phyloP scores from a whole-genome alignment of 2,888 invertebrate genomes.

The Diarsia rubi region DNA sequence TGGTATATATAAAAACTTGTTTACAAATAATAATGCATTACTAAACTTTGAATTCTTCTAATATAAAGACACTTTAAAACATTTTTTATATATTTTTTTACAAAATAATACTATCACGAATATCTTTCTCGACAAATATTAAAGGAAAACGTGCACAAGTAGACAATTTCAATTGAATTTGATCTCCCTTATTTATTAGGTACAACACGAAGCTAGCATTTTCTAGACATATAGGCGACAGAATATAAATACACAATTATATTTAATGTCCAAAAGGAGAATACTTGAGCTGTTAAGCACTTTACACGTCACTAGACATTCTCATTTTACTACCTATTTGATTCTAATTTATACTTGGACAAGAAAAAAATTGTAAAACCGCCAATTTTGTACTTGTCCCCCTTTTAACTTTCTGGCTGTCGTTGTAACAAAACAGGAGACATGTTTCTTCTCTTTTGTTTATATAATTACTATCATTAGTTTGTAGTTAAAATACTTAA shows the following conservation, averaged over 20 bases:
- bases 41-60: slow-evolving; percentile 30
- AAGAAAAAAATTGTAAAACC: slow-evolving; percentile 12
- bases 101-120: slow-evolving; percentile 65
- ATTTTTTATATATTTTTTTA: slow-evolving; percentile 39
- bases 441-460: not conserved
- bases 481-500: slow-evolving; percentile 15
- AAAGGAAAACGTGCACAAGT: slow-evolving; percentile 50
- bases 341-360: slow-evolving; percentile 8
- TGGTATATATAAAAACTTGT: not conserved
- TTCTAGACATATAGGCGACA: slow-evolving; percentile 81
- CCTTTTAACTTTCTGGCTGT: not conserved
- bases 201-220: slow-evolving; percentile 80
- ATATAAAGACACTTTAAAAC: slow-evolving; percentile 47
- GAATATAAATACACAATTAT: slow-evolving; percentile 66
- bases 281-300: slow-evolving; percentile 42
- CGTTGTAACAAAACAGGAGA: slow-evolving; percentile 14
- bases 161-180: slow-evolving; percentile 47
- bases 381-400: slow-evolving; percentile 22
- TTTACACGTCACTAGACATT: slow-evolving; percentile 10
- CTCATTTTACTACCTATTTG: slow-evolving; percentile 4
- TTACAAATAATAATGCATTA: slow-evolving; percentile 44
- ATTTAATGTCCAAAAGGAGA: slow-evolving; percentile 48
- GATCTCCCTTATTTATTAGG: slow-evolving; percentile 48
- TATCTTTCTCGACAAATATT: slow-evolving; percentile 42
- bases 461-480: not conserved